Percentiles rank a stretch among this genome's conserved stretches.
Conservation (phyloP, 2,113 vertebrate species). For the Colius striatus region DNA sequence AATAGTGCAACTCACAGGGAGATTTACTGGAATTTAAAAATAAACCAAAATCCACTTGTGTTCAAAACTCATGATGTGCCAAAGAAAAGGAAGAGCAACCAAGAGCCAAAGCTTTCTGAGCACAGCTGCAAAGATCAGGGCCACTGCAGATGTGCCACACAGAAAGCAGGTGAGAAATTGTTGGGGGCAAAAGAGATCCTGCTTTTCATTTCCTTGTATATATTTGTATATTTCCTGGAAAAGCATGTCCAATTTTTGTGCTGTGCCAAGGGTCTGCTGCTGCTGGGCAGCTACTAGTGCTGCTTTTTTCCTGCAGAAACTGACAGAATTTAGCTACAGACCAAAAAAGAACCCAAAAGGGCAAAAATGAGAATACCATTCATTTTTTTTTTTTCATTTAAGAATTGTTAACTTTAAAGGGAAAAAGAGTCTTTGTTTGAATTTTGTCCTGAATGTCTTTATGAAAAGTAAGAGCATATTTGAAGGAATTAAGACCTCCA, state of each 20-base stretch:
- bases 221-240: neutral
- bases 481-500: neutral
- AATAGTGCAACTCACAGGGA: neutral
- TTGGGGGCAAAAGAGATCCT: neutral
- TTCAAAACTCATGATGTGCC: neutral
- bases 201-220: neutral
- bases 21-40: neutral
- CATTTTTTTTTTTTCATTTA: neutral
- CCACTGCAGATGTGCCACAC: neutral
- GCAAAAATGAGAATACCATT: neutral
- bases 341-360: neutral
- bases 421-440: neutral
- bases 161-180: neutral
- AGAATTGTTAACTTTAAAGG: neutral
- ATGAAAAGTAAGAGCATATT: neutral
- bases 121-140: neutral
- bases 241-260: neutral
- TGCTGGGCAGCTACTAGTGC: neutral
- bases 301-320: neutral
- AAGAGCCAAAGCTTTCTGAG: neutral
- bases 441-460: neutral
- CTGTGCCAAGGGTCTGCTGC: neutral
- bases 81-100: neutral
- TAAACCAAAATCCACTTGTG: fast-evolving
- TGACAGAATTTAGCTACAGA: neutral